Conservation (phyloP, 1,140 invertebrate genomes). For the Pissodes strobi region DNA sequence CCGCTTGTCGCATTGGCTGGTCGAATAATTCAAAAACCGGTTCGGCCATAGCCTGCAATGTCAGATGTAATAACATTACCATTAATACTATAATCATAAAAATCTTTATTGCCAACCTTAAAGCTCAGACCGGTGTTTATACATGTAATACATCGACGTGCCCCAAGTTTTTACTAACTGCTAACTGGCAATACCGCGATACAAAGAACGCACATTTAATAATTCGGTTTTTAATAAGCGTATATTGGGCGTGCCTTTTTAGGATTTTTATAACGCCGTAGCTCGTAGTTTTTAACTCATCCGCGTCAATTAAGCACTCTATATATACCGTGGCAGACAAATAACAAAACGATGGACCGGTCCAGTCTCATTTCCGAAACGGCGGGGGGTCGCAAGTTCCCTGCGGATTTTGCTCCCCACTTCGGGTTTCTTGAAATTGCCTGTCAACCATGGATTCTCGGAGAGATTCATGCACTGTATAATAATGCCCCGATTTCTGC, state of each 20-base stretch:
- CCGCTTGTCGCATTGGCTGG: no score
- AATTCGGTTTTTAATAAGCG: conserved; percentile 18
- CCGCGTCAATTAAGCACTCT: conserved; percentile 31
- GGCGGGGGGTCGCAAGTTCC: conserved; percentile 21
- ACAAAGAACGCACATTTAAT: neutral
- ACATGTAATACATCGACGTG: conserved; percentile 13
- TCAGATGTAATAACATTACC: conserved; percentile 17
- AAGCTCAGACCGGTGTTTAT: conserved; percentile 17
- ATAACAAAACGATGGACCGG: conserved; percentile 25
- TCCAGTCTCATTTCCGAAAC: conserved; percentile 32
- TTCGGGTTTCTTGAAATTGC: conserved; percentile 33
- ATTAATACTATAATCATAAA: conserved; percentile 26
- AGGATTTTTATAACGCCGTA: conserved; percentile 12
- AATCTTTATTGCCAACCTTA: conserved; percentile 18
- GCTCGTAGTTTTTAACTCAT: conserved; percentile 29
- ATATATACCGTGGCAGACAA: conserved; percentile 28
- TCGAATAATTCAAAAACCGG: conserved; percentile 22
- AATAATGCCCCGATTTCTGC: no score
- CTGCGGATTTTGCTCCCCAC: conserved; percentile 26
- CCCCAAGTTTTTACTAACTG: conserved; percentile 11
- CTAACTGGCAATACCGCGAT: neutral
- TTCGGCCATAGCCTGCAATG: conserved; percentile 9
- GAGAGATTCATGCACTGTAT: conserved; percentile 26
- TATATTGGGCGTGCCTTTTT: conserved; percentile 19
- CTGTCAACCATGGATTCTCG: conserved; percentile 29